These are phyloP conservation scores for Trachelus stipa DNA, from an alignment of 2,888 invertebrate species.

Conservation along the genomic window DNA sequence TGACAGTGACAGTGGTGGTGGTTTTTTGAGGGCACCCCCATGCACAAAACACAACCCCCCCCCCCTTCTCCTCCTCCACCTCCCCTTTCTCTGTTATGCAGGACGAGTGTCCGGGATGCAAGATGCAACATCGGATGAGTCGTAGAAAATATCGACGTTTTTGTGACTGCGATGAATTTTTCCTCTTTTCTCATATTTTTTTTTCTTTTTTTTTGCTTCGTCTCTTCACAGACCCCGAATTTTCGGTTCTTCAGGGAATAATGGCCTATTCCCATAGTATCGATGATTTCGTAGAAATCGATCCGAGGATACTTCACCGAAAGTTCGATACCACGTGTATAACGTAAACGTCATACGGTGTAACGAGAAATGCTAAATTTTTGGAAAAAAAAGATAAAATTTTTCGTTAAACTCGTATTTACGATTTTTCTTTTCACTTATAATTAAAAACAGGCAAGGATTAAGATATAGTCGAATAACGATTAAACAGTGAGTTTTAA, in stretches of 20 bases:
- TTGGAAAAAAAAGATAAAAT: no score
- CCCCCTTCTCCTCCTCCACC: constrained; percentile 23
- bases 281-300: constrained; percentile 19
- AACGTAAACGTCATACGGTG: no score
- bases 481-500: constrained; percentile 66
- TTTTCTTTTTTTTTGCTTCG: not conserved
- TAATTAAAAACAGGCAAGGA: no score
- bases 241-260: constrained; percentile 28
- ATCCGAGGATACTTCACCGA: not conserved
- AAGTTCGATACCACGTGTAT: not conserved
- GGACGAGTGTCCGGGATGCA: constrained; percentile 28
- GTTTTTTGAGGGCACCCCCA: constrained; percentile 1
- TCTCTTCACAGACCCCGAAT: not conserved
- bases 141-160: constrained; percentile 39
- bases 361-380: no score
- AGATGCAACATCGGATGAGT: constrained; percentile 57
- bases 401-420: no score
- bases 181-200: constrained; percentile 24
- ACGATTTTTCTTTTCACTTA: no score
- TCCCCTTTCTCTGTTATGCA: constrained; percentile 19
- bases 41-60: constrained; percentile 2
- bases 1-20: not conserved
- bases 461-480: constrained; percentile 35
- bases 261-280: constrained; percentile 17
- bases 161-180: constrained; percentile 20